A percentile compares a stretch with the other conserved stretches of the same genome.
Evolutionary conservation across 2,113 vertebrate genomes (phyloP).

Genomic region (Pseudonaja textilis): DNA sequence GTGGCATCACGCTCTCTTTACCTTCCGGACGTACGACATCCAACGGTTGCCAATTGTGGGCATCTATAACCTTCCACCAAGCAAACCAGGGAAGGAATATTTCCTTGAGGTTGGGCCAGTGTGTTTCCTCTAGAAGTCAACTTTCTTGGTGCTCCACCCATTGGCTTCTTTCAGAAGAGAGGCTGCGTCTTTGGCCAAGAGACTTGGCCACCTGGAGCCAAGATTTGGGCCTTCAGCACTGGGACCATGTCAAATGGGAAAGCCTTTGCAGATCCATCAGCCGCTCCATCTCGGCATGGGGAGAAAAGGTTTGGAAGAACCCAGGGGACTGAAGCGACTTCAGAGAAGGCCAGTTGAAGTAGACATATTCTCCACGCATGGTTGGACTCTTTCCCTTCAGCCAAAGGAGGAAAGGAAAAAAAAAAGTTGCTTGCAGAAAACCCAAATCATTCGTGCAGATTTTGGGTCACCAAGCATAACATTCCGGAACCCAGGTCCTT

Average conservation of each 20-base stretch:
- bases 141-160: constrained; percentile 43
- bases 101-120: constrained; percentile 92
- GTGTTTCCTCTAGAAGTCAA: constrained; percentile 85
- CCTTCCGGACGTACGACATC: constrained; percentile 87
- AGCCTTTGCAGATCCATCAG: constrained; percentile 31
- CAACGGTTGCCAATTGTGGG: constrained; percentile 86
- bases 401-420: constrained; percentile 47
- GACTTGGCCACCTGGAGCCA: constrained; percentile 20
- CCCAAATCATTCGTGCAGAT: constrained; percentile 7
- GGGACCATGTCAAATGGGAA: constrained; percentile 37
- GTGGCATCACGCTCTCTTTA: constrained; percentile 89
- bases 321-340: constrained; percentile 23
- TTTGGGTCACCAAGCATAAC: constrained; percentile 52
- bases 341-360: constrained; percentile 33
- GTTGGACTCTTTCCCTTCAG: constrained; percentile 41
- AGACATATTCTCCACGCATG: constrained; percentile 37
- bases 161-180: constrained; percentile 41
- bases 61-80: constrained; percentile 79
- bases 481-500: constrained; percentile 30
- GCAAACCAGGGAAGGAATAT: constrained; percentile 77
- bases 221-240: constrained; percentile 33
- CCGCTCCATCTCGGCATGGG: constrained; percentile 1
- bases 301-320: constrained; percentile 25
- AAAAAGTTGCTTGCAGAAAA: constrained; percentile 41
- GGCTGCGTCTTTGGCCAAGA: constrained; percentile 9